Base-by-base conservation (phyloP, 2,888 invertebrate species). In the Trichacis sp. region DNA sequence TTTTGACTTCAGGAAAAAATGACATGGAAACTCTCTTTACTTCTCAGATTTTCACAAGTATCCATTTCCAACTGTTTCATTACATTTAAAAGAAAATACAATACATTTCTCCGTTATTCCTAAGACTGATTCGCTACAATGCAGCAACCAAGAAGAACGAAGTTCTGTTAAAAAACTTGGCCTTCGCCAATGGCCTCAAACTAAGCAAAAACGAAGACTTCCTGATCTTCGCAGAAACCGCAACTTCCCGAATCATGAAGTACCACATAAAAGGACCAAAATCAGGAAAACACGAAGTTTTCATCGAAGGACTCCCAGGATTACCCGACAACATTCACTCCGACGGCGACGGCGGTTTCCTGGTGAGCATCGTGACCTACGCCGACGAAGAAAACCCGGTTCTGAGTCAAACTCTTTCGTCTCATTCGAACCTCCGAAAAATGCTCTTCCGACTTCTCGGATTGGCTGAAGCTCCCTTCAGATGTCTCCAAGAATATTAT, bases 161-260 rank as follows among this genome's bases (percentile, higher is more conserved):
- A 76, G 92, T 96, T 1, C 84, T 98, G 20, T 78, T 94, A 0
- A 89, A 92, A 65, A 88, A 92, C 46, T 77, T 98, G 0, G 90
- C 89, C 83, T 96, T 97, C 84, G 88, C 97, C 0, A 99, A 98
- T 84, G 98, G 98, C 12, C 84, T 98, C 18, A 90, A 88, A 50
- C 77, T 98, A 0, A 93, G 95, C 11, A 89, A 91, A 3, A 91
- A 95, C 76, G 92, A 94, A 80, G 90, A 93, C 62, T 95, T 92
- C 76, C 80, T 98, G 1, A 84, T 98, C 19, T 89, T 97, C 0
- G 85, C 90, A 1, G 98, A 98, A 85, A 90, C 92, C 0, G 78
- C 83, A 2, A 85, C 85, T 2, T 88, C 88, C 53, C 88, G 93
- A 68, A 85, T 97, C n/a, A 77, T 87, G 3, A 92, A 93, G 76